Evolutionary conservation across 2,113 vertebrate species (phyloP).

Genomic region (Channa argus): DNA sequence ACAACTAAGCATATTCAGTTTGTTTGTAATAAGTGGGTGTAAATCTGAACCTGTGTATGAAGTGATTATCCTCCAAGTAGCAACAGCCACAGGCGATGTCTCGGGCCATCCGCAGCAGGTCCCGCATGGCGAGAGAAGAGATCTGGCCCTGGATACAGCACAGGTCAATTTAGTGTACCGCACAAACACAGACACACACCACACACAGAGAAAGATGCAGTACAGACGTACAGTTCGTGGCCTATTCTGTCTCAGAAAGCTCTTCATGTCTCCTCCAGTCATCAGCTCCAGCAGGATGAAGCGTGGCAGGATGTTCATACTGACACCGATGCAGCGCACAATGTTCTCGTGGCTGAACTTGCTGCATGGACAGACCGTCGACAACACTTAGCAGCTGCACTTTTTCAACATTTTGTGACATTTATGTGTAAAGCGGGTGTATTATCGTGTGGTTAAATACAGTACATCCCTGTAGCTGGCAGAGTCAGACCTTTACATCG

Average conservation of each 20-base stretch:
- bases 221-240: conserved; percentile 85
- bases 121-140: conserved; percentile 87
- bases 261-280: conserved; percentile 95
- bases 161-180: conserved; percentile 19
- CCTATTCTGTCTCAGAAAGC: conserved; percentile 90
- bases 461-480: not conserved
- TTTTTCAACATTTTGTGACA: not conserved
- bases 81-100: conserved; percentile 92
- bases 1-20: too few relatives aligned
- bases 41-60: conserved; percentile 90
- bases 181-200: conserved; percentile 16
- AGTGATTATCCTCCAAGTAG: conserved; percentile 95
- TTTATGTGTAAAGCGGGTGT: not conserved
- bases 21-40: not conserved
- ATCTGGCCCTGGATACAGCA: conserved; percentile 83
- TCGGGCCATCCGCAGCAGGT: conserved; percentile 90
- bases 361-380: conserved; percentile 70
- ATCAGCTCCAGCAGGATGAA: conserved; percentile 96
- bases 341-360: conserved; percentile 95
- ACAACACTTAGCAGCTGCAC: not conserved
- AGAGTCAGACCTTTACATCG: not conserved
- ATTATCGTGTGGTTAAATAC: too few relatives aligned
- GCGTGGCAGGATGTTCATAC: conserved; percentile 87
- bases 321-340: conserved; percentile 90
- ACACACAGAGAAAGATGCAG: not conserved